Evolutionary conservation across 2,888 invertebrate genomes (phyloP), one percentile per base, ranked within the genome.

Genomic region (Drosophila tripunctata): DNA sequence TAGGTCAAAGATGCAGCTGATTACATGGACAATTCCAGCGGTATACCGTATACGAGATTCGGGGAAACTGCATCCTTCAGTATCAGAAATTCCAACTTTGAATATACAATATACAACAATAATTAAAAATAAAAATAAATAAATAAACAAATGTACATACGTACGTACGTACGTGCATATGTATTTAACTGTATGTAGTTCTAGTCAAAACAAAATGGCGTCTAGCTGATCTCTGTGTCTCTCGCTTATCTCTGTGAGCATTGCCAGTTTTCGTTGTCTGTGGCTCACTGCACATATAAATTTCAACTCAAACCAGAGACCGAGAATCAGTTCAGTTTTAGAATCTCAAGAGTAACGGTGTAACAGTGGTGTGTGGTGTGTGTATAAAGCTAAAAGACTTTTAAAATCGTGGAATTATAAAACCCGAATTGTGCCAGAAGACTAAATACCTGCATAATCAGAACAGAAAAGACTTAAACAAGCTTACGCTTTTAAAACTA

Each of bases 221-320:
- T n/a, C 64, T 12, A 33, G 41, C 64, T 73, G 75, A 73, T 73
- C 75, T 72, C 72, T 72, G 67, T 66, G 67, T 66, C 55, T 73
- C 68, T 64, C 58, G 41, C 58, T 75, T 74, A 75, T 70, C 73
- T 45, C n/a, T n/a, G n/a, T n/a, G n/a, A n/a, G n/a, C 31, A 14
- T 21, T 19, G 30, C 44, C 30, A n/a, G 57, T 36, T 56, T 48
- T 47, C 54, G 54, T 38, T 52, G 57, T 27, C 57, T 43, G 38
- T 3, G 36, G 17, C 61, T 73, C 70, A n/a, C n/a, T n/a, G n/a
- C n/a, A n/a, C 27, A 27, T 83, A 83, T 87, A 83, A 87, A 87
- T 70, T 61, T 40, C 19, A 27, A 48, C 41, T 17, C 19, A 58
- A 47, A n/a, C 30, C 50, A 33, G 15, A 12, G 45, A 31, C 43